Evolutionary conservation across 2,113 vertebrate genomes (phyloP), one percentile per base, ranked within the genome.

Genomic region (Indicator indicator): DNA sequence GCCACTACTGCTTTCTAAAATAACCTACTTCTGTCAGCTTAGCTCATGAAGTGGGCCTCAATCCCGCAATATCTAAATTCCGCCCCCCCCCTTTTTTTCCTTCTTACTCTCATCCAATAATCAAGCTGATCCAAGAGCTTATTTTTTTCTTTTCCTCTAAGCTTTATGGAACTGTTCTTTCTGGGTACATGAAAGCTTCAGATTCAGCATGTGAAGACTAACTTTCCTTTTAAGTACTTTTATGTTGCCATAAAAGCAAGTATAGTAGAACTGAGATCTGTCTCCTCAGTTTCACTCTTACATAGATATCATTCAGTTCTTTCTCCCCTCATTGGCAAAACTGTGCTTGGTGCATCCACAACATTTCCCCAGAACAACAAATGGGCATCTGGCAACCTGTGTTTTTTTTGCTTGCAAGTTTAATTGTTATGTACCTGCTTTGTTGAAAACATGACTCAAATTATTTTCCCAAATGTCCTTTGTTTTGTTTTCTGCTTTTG

Each of bases 401-500:
- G 62, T 0, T 5, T 81, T 8, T 75, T 83, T 94, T 82, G 85
- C 73, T 94, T 68, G 55, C 26, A n/a, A 83, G 17, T 94, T 89
- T 76, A 75, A 76, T 85, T 1, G 8, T 81, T 83, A 59, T 64
- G 74, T 87, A 56, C 52, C 42, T 6, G 5, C 23, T 11, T 68
- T 88, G 69, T 84, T 88, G 67, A 86, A 92, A 93, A 88, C 60
- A 67, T 89, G 6, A 82, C 68, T 91, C 67, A 52, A 74, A 81
- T 76, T 90, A 68, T 94, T 96, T 93, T 89, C 69, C 58, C 89
- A 83, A 30, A 86, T 56, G 89, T 96, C 89, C 74, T 93, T 96
- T 89, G 86, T 89, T 97, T 98, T 96, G 86, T 95, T 93, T 95
- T 96, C 94, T 97, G 91, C 91, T 86, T 98, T 97, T 97, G 86